Evolutionary conservation across 2,888 invertebrate genomes (phyloP), one percentile per base, ranked within the genome.

Genomic region (Leucoma salicis): DNA sequence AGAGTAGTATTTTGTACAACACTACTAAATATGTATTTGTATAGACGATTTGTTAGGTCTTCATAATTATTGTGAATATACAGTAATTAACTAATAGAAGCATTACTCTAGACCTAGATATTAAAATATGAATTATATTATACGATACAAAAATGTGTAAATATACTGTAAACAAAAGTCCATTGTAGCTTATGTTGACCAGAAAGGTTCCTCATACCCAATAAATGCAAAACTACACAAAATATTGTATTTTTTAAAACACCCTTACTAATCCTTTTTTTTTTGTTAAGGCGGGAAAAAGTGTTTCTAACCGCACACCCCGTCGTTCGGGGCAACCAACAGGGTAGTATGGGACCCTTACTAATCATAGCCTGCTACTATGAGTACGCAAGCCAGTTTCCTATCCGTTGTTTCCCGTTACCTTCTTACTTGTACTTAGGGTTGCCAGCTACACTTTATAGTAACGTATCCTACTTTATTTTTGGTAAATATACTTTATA

Each of bases 131-230:
- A 82, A 83, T 74, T 78, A 77, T 78, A 74, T 75, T 74, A 78
- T 82, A 80, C 74, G 70, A 79, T 86, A 85, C 81, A 78, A 82
- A 86, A 74, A 80, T 68, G 79, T 89, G 89, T 88, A 89, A 87
- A 88, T 89, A 88, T 88, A 89, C 70, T 87, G 78, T 87, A 77
- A 82, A 86, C 87, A 85, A 79, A 84, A 71, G 89, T 87, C 86
- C 88, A 84, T 77, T 84, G 79, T 90, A 90, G 90, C 90, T 90
- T 90, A 90, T 87, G 88, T 88, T 86, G 86, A 89, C 89, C 87
- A 83, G 75, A 84, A 83, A 75, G 89, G 90, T 90, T 90, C 90
- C 89, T 90, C 88, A 83, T 90, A 90, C 78, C 84, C 88, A 90
- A 89, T 90, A 90, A 90, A 90, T 81, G 83, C 86, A 83, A 88